These are phyloP conservation scores for Chloropsis hardwickii DNA, from an alignment of 2,113 vertebrate species.

Conservation along the genomic window DNA sequence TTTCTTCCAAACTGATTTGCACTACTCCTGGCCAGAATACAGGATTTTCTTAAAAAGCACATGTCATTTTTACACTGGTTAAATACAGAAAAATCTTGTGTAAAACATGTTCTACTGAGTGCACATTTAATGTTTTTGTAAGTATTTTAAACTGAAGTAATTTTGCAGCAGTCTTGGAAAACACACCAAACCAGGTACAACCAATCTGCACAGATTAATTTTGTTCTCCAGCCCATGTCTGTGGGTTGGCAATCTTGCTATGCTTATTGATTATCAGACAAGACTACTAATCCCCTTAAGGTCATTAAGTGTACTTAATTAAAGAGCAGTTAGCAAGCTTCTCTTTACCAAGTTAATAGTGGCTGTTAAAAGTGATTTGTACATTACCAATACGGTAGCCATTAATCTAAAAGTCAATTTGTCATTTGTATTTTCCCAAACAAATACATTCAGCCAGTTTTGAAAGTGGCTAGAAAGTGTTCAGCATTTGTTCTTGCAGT, in stretches of 20 bases:
- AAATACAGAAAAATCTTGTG: neutral
- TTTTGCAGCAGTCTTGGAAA: slow-evolving; percentile 9
- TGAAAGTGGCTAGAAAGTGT: neutral
- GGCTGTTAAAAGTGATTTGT: slow-evolving; percentile 80
- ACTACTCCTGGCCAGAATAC: neutral
- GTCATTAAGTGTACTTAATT: slow-evolving; percentile 99
- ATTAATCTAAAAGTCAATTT: slow-evolving; percentile 79
- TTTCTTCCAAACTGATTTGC: neutral
- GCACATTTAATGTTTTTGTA: neutral
- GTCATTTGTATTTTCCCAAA: slow-evolving; percentile 78
- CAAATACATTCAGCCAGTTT: slow-evolving; percentile 63
- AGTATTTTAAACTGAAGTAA: neutral
- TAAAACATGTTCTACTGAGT: neutral
- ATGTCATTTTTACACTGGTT: neutral
- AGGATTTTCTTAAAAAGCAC: neutral
- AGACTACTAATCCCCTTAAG: slow-evolving; percentile 95
- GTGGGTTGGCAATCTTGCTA: slow-evolving; percentile 78
- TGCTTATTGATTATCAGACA: slow-evolving; percentile 97
- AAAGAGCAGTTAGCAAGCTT: slow-evolving; percentile 91
- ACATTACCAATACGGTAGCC: slow-evolving; percentile 70
- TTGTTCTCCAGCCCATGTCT: slow-evolving; percentile 67
- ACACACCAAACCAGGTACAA: slow-evolving; percentile 47
- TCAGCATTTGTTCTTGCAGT: neutral
- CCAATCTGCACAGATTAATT: slow-evolving; percentile 75
- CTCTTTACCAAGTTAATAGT: slow-evolving; percentile 78